Evolutionary conservation across 1,140 invertebrate genomes (phyloP).

Genomic region (Procambarus clarkii): DNA sequence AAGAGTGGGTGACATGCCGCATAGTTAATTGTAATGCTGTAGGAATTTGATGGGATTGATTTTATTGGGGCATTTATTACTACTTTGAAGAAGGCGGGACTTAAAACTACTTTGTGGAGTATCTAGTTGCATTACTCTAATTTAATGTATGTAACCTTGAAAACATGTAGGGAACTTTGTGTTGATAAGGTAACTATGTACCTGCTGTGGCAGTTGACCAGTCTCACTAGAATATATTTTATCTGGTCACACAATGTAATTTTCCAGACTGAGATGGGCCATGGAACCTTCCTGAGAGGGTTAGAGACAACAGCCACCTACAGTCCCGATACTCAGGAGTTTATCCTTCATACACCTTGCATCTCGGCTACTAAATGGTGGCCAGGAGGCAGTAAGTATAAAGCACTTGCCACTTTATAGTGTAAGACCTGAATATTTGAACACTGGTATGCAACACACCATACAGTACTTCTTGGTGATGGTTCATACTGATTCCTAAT

Average conservation of each 20-base stretch:
- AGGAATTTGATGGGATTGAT: too few species aligned
- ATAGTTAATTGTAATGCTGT: too few species aligned
- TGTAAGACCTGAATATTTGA: neutral
- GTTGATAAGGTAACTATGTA: neutral
- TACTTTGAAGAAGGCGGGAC: too few species aligned
- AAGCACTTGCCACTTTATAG: neutral
- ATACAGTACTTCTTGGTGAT: too few species aligned
- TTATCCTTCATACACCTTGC: constrained; percentile 90
- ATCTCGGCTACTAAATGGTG: constrained; percentile 95
- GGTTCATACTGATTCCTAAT: too few species aligned
- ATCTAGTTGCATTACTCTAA: too few species aligned
- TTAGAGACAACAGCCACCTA: constrained; percentile 95
- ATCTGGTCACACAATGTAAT: too few species aligned
- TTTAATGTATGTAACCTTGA: too few species aligned
- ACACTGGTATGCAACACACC: too few species aligned
- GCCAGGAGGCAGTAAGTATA: constrained; percentile 83
- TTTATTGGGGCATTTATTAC: too few species aligned
- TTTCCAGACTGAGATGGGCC: constrained; percentile 90
- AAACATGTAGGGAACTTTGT: neutral
- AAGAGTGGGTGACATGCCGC: too few species aligned
- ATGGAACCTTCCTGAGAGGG: constrained; percentile 93
- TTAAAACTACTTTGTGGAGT: too few species aligned
- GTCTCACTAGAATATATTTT: neutral
- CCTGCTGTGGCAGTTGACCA: constrained; percentile 6
- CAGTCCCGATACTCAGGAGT: constrained; percentile 89